A percentile compares a stretch with the other conserved stretches of the same genome.
phyloP scores from a whole-genome alignment of 2,888 invertebrate species.

The Clitarchus hookeri region DNA sequence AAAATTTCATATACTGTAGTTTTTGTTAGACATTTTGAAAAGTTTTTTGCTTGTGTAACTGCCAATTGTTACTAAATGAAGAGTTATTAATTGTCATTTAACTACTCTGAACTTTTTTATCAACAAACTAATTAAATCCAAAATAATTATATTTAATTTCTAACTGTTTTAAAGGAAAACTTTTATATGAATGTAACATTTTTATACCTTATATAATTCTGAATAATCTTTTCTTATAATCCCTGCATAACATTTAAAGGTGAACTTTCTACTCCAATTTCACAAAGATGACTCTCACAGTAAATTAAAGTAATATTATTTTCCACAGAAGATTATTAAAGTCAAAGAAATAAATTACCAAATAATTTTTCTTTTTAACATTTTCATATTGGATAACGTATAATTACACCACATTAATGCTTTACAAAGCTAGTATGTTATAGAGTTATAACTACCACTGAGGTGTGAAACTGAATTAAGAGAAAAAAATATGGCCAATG shows the following conservation, averaged over 20 bases:
- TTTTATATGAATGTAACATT: background rate
- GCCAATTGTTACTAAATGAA: too few species aligned
- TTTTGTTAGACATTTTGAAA: too few species aligned
- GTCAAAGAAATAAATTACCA: background rate
- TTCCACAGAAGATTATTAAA: background rate
- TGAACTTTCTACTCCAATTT: background rate
- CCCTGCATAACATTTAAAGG: background rate
- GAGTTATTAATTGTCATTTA: too few species aligned
- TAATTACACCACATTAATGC: background rate
- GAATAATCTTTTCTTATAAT: background rate
- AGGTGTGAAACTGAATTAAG: too few species aligned
- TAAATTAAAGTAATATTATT: background rate
- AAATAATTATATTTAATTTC: background rate
- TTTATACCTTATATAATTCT: background rate
- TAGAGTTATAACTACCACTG: too few species aligned
- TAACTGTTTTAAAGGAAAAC: background rate
- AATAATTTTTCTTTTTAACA: background rate
- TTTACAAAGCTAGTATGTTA: background rate
- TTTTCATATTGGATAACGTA: background rate
- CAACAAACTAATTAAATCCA: too few species aligned
- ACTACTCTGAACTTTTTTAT: too few species aligned
- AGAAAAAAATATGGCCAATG: too few species aligned
- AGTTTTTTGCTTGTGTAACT: too few species aligned
- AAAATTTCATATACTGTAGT: background rate
- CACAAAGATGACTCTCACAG: background rate